phyloP scores from a whole-genome alignment of 2,797 vertebrate species.

The Ispidina picta region DNA sequence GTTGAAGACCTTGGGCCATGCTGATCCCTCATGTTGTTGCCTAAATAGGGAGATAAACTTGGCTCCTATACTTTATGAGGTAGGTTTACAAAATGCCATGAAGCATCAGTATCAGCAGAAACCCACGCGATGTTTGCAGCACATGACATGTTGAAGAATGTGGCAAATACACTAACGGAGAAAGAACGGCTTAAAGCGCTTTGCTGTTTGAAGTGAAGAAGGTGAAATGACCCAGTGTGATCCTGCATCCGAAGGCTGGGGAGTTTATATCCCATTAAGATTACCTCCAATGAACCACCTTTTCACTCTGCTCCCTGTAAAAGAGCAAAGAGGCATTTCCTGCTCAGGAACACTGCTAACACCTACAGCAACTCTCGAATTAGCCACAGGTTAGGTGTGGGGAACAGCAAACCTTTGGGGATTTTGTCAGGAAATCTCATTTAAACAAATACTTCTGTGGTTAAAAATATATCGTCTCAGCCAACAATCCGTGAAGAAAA shows the following conservation, averaged over 20 bases:
- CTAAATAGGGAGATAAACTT: background rate
- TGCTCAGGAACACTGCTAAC: background rate
- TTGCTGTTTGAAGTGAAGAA: conserved; percentile 52
- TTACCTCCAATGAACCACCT: conserved; percentile 39
- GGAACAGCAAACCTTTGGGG: background rate
- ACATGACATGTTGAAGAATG: conserved; percentile 33
- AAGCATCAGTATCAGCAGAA: conserved; percentile 1
- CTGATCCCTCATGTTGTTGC: background rate
- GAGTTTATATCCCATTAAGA: conserved; percentile 49
- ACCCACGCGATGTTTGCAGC: background rate
- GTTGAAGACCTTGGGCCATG: background rate
- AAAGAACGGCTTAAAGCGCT: background rate
- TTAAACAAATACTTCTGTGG: conserved; percentile 9
- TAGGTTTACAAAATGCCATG: conserved; percentile 28
- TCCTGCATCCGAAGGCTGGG: conserved; percentile 21
- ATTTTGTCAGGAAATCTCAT: conserved; percentile 11
- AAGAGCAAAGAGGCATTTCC: conserved; percentile 24
- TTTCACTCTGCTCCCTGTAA: conserved; percentile 5
- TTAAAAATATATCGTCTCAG: conserved; percentile 12
- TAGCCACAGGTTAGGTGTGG: background rate
- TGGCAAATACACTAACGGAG: background rate
- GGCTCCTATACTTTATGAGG: background rate
- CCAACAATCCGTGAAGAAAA: background rate
- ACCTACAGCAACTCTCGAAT: background rate
- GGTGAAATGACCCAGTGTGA: conserved; percentile 65